A percentile compares a stretch with the other conserved stretches of the same genome.
Conservation (phyloP, 2,888 invertebrate genomes). For the Papilio demoleus region DNA sequence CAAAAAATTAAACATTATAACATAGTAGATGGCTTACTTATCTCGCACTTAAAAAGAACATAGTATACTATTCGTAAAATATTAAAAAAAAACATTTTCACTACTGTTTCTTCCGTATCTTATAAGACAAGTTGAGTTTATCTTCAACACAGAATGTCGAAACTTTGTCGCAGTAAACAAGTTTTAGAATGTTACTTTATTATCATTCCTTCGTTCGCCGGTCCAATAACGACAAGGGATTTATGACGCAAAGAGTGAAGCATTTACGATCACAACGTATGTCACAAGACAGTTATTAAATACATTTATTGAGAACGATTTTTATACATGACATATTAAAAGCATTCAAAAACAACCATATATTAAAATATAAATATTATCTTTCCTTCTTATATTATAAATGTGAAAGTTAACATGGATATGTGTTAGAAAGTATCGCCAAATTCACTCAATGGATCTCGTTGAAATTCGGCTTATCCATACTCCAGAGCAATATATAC, state of each 20-base stretch:
- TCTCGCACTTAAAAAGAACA: too few relatives aligned
- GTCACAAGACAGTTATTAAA: conserved; percentile 23
- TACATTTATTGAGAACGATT: neutral
- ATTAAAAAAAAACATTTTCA: conserved; percentile 9
- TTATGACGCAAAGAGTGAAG: conserved; percentile 24
- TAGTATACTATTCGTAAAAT: too few relatives aligned
- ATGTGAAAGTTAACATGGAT: too few relatives aligned
- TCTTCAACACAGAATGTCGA: conserved; percentile 7
- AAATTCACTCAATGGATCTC: too few relatives aligned
- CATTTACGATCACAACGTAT: conserved; percentile 28
- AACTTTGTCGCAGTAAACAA: conserved; percentile 34
- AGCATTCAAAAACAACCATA: neutral
- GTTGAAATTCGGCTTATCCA: too few relatives aligned
- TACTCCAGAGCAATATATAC: too few relatives aligned
- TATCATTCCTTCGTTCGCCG: conserved; percentile 11
- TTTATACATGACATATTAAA: neutral
- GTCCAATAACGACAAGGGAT: conserved; percentile 27
- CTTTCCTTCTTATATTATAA: too few relatives aligned
- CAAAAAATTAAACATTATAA: too few relatives aligned
- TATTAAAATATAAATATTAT: neutral
- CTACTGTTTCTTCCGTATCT: conserved; percentile 24
- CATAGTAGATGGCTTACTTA: too few relatives aligned
- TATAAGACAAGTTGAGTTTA: conserved; percentile 12
- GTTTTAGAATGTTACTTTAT: conserved; percentile 30
- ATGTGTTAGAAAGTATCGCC: too few relatives aligned